Percentiles rank a stretch among this genome's conserved stretches.
These are phyloP conservation scores for Diplazon laetatorius DNA, from an alignment of 2,888 invertebrate species.

Conservation along the genomic window DNA sequence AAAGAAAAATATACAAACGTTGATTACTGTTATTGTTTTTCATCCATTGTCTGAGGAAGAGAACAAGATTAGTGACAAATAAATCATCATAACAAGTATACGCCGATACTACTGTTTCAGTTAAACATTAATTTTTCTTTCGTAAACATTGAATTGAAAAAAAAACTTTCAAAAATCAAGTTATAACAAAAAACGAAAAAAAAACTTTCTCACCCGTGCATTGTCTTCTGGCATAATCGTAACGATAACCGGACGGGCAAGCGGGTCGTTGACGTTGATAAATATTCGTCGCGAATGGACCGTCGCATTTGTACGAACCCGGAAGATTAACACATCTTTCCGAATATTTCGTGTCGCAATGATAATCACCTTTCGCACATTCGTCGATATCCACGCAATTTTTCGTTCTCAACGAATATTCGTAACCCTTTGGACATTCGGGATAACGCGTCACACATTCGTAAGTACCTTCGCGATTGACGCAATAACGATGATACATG, in stretches of 20 bases:
- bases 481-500: slow-evolving; percentile 79
- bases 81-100: background rate
- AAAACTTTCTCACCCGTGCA: slow-evolving; percentile 72
- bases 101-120: no score
- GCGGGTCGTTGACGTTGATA: slow-evolving; percentile 72
- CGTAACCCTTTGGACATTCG: slow-evolving; percentile 74
- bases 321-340: slow-evolving; percentile 84
- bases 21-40: no score
- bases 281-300: slow-evolving; percentile 61
- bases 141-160: background rate
- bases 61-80: background rate
- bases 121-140: background rate
- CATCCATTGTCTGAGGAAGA: slow-evolving; percentile 16
- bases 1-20: no score
- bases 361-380: slow-evolving; percentile 80
- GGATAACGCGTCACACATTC: slow-evolving; percentile 80
- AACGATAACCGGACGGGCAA: slow-evolving; percentile 80
- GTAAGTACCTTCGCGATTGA: slow-evolving; percentile 83
- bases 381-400: slow-evolving; percentile 84
- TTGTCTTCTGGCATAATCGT: slow-evolving; percentile 71
- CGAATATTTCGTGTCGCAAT: slow-evolving; percentile 79
- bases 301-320: slow-evolving; percentile 83
- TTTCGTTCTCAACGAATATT: slow-evolving; percentile 72
- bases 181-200: background rate
- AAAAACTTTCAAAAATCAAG: background rate